These are phyloP conservation scores for Melopsittacus undulatus DNA, from an alignment of 2,797 vertebrate species.

Conservation along the genomic window DNA sequence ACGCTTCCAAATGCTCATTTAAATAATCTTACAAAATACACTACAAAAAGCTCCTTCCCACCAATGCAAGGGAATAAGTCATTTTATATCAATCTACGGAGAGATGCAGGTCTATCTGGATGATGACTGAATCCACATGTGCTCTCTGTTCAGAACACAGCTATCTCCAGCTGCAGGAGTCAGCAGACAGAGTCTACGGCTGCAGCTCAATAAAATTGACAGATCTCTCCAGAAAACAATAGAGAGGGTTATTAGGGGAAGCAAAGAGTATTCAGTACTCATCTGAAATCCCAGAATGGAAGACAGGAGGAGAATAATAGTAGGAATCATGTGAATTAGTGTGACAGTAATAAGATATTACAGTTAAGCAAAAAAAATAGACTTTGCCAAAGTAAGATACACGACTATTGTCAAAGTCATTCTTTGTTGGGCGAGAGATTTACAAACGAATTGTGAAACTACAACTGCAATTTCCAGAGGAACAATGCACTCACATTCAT, in stretches of 20 bases:
- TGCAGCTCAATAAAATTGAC: slow-evolving; percentile 10
- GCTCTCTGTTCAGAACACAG: not conserved
- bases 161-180: not conserved
- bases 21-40: not conserved
- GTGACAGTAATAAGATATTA: not conserved
- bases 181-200: not conserved
- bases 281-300: slow-evolving; percentile 16
- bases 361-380: not conserved
- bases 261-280: not conserved
- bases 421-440: not conserved
- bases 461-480: not conserved
- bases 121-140: not conserved
- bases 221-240: slow-evolving; percentile 3
- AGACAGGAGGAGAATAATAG: slow-evolving; percentile 5
- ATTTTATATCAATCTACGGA: not conserved
- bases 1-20: not conserved
- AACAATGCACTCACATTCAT: not conserved
- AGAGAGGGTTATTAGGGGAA: slow-evolving; percentile 2
- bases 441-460: slow-evolving; percentile 1
- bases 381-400: not conserved
- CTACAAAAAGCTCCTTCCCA: not conserved
- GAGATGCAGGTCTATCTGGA: not conserved
- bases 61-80: not conserved
- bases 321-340: not conserved
- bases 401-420: not conserved